Base-by-base conservation (phyloP, 1,140 invertebrate species). In the Drusus annulatus region DNA sequence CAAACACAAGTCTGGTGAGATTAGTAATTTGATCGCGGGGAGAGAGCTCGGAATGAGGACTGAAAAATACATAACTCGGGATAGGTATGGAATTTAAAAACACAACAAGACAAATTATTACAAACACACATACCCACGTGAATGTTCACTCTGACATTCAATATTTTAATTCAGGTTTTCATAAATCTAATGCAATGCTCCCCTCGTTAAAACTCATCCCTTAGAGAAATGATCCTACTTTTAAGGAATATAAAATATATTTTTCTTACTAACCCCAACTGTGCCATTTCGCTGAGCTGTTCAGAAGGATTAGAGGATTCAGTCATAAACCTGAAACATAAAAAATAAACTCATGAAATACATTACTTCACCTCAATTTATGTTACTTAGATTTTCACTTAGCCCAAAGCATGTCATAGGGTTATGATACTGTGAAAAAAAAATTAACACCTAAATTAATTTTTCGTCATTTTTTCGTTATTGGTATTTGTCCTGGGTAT, bases 341-440 rank as follows among this genome's bases (percentile, higher is more conserved):
- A 58, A 60, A 13, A 21, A 51, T 54, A 45, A 45, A 56, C 10
- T 17, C 25, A 75, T 4, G 15, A 75, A 75, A 75, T 56, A 60
- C 16, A 56, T 17, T 54, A 56, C 16, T 50, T 52, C 45, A 71
- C 17, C 3, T 52, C 45, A 71, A 13, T n/a, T 3, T 51, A 13
- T 23, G n/a, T 16, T 54, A 13, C 19, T 71, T 25, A 16, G 28
- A 25, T 65, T 21, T 21, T 65, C 28, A 28, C 28, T 25, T 25
- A 28, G 45, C 13, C 52, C 23, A 75, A 56, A 25, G 51, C 52
- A 75, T 75, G 52, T 28, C 71, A n/a, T 75, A 52, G 71, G 71
- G 71, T 75, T 75, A 75, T 56, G 71, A 28, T 74, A 75, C 52
- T 58, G 16, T 28, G 52, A 58, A 56, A 58, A 75, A 25, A 56